phyloP scores from a whole-genome alignment of 1,140 invertebrate genomes.

The Ceratosolen fusciceps region DNA sequence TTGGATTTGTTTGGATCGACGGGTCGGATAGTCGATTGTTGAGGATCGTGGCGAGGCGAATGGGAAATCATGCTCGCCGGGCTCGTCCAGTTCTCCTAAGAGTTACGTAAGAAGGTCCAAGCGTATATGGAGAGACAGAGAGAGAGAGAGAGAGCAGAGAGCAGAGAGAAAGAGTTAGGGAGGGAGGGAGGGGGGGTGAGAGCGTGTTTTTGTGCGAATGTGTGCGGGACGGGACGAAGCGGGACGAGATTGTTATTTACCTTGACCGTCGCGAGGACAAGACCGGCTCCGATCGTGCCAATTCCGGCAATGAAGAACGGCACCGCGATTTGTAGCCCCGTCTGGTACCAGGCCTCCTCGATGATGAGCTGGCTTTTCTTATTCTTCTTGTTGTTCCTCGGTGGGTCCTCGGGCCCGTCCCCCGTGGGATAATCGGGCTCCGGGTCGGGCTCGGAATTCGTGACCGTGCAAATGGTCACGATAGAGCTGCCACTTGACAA shows the following conservation, averaged over 20 bases:
- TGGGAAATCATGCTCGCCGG: too few species aligned
- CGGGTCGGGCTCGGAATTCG: conserved; percentile 38
- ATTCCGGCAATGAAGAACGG: conserved; percentile 95
- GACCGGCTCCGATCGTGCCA: conserved; percentile 93
- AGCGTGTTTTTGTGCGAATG: too few species aligned
- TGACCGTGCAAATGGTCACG: conserved; percentile 62
- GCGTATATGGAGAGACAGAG: too few species aligned
- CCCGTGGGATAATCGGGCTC: conserved; percentile 3
- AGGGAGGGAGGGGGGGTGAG: too few species aligned
- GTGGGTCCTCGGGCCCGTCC: conserved; percentile 26
- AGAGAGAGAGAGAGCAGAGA: too few species aligned
- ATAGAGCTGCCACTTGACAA: conserved; percentile 66
- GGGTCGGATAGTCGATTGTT: too few species aligned
- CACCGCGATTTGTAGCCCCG: conserved; percentile 88
- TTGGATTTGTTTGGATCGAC: too few species aligned
- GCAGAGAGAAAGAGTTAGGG: too few species aligned
- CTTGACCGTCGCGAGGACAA: conserved; percentile 87
- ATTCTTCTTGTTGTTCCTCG: conserved; percentile 50
- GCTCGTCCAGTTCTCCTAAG: too few species aligned
- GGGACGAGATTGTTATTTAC: conserved; percentile 63
- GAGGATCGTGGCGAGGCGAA: too few species aligned
- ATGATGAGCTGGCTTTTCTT: conserved; percentile 62
- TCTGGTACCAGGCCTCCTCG: conserved; percentile 83
- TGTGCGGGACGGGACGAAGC: neutral
- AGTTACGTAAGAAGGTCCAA: too few species aligned